phyloP scores from a whole-genome alignment of 2,797 vertebrate species.

The Lacerta viridis region DNA sequence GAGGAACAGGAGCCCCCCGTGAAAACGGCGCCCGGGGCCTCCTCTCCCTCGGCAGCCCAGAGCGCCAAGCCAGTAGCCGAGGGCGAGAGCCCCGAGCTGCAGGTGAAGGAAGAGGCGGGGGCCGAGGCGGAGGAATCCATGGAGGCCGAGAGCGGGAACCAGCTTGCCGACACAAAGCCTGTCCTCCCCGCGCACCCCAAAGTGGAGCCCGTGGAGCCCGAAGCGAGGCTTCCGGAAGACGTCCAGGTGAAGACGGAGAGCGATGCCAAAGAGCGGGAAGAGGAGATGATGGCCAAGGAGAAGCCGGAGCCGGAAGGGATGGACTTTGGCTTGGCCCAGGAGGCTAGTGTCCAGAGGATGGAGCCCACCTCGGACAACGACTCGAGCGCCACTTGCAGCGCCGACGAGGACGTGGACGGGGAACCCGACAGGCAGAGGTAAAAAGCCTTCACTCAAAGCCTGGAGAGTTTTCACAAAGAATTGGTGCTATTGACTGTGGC shows the following conservation, averaged over 20 bases:
- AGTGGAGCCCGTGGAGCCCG: slow-evolving; percentile 89
- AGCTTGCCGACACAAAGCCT: slow-evolving; percentile 78
- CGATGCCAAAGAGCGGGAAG: slow-evolving; percentile 89
- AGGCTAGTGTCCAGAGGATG: slow-evolving; percentile 76
- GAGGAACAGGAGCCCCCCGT: slow-evolving; percentile 78
- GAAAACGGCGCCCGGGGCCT: slow-evolving; percentile 65
- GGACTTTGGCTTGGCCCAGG: slow-evolving; percentile 73
- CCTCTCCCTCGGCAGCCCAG: slow-evolving; percentile 74
- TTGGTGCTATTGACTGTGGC: too few relatives aligned
- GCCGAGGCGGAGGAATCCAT: slow-evolving; percentile 83
- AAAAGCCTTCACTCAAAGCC: background rate
- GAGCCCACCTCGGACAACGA: slow-evolving; percentile 94
- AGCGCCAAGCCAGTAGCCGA: slow-evolving; percentile 81
- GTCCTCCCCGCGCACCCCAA: slow-evolving; percentile 86
- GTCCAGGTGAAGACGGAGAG: slow-evolving; percentile 91
- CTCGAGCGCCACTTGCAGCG: slow-evolving; percentile 99
- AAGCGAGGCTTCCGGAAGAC: slow-evolving; percentile 83
- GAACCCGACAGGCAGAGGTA: slow-evolving; percentile 93
- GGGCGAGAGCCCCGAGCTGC: slow-evolving; percentile 81
- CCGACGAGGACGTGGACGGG: slow-evolving; percentile 95
- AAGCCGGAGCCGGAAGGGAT: slow-evolving; percentile 84
- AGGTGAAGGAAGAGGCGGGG: slow-evolving; percentile 88
- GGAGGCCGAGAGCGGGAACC: slow-evolving; percentile 84
- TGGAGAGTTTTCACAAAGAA: too few relatives aligned
- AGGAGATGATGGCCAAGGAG: slow-evolving; percentile 82